Conservation (phyloP, 1,140 invertebrate species). For the Paraescarpia echinospica region DNA sequence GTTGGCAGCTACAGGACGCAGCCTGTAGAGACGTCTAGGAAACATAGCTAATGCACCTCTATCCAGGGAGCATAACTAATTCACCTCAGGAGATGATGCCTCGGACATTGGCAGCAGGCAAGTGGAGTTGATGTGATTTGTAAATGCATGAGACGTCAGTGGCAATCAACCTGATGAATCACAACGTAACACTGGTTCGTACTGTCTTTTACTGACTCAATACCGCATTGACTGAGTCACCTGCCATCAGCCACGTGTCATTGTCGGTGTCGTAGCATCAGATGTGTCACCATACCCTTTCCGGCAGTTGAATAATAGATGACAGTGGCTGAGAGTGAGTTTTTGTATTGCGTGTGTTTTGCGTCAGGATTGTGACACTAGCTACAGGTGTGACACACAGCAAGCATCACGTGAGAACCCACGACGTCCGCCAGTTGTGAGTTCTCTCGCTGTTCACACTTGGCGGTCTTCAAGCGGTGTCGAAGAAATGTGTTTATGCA, state of each 20-base stretch:
- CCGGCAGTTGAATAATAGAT: not conserved
- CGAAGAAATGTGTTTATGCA: not conserved
- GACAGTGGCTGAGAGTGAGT: too few species aligned
- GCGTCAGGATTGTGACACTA: not conserved
- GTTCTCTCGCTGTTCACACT: not conserved
- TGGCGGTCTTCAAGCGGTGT: not conserved
- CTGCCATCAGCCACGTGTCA: not conserved
- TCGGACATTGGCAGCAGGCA: not conserved
- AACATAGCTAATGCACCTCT: not conserved
- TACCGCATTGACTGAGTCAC: not conserved
- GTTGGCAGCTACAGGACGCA: not conserved
- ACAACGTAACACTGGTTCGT: not conserved
- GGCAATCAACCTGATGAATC: not conserved
- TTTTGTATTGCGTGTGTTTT: not conserved
- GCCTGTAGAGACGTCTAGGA: not conserved
- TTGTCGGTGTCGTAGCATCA: not conserved
- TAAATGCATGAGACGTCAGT: not conserved
- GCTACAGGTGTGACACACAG: not conserved
- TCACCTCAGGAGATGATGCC: not conserved
- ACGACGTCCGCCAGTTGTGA: not conserved
- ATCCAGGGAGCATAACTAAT: not conserved
- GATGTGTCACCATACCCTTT: not conserved
- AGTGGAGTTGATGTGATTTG: not conserved
- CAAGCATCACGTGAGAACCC: not conserved
- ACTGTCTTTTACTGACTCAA: not conserved